Evolutionary conservation across 2,888 invertebrate species (phyloP).

Genomic region (Pachliopta kotzebuea): DNA sequence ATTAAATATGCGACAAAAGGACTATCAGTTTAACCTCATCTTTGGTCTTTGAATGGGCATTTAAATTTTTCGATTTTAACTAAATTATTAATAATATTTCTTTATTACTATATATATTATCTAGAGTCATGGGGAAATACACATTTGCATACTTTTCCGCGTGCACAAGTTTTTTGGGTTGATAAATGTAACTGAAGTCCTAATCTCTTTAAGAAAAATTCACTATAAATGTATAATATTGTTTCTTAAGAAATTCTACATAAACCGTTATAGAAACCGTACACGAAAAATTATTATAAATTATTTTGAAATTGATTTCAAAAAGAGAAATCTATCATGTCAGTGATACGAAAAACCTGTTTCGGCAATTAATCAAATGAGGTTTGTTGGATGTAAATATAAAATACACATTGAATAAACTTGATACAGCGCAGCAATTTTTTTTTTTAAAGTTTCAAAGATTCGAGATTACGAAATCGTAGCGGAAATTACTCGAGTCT

Average conservation of each 20-base stretch:
- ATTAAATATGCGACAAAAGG: too few species aligned
- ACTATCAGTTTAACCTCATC: too few species aligned
- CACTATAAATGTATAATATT: not conserved
- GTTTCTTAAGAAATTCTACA: not conserved
- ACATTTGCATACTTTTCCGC: not conserved
- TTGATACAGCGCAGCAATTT: conserved; percentile 26
- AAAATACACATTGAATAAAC: conserved; percentile 29
- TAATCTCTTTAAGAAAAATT: not conserved
- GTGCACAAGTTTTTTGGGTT: not conserved
- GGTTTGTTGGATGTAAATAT: conserved; percentile 25
- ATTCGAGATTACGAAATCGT: conserved; percentile 6
- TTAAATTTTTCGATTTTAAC: too few species aligned
- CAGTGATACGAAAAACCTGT: conserved; percentile 11
- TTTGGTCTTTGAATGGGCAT: too few species aligned
- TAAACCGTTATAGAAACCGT: conserved; percentile 1
- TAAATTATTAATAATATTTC: too few species aligned
- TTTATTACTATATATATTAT: too few species aligned
- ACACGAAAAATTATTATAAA: conserved; percentile 9
- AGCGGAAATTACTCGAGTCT: conserved; percentile 21
- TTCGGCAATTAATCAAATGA: conserved; percentile 33
- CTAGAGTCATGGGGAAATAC: too few species aligned
- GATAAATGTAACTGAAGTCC: not conserved
- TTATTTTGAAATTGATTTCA: conserved; percentile 10
- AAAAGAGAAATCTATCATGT: conserved; percentile 26
- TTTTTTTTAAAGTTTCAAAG: conserved; percentile 14